A percentile compares a stretch with the other conserved stretches of the same genome.
Evolutionary conservation across 2,113 vertebrate genomes (phyloP).

Genomic region (Bostrychus sinensis): DNA sequence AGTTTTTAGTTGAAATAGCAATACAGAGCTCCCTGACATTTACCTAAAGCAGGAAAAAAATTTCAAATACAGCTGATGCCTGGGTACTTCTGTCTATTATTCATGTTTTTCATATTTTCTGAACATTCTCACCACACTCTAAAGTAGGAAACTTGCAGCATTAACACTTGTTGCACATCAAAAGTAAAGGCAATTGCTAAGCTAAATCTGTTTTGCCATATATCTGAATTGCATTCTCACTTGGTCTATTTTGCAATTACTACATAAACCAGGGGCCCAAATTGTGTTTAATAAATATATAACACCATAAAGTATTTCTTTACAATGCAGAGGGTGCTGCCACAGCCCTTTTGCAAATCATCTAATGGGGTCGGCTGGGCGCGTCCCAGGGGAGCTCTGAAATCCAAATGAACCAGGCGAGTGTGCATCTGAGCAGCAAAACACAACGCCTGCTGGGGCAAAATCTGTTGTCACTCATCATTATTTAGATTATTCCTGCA

Average conservation of each 20-base stretch:
- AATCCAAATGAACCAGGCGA: slow-evolving; percentile 61
- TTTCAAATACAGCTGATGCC: too few relatives aligned
- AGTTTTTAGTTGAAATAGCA: too few relatives aligned
- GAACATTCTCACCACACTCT: not conserved
- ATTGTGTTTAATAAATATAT: slow-evolving; percentile 36
- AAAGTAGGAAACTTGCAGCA: too few relatives aligned
- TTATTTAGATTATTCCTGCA: slow-evolving; percentile 24
- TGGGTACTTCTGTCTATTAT: too few relatives aligned
- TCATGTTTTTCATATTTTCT: not conserved
- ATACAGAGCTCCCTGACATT: too few relatives aligned
- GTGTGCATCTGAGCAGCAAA: slow-evolving; percentile 54
- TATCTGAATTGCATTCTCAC: not conserved
- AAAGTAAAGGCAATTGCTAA: not conserved
- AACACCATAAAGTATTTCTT: slow-evolving; percentile 45
- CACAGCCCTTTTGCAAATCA: slow-evolving; percentile 41
- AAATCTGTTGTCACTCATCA: slow-evolving; percentile 66
- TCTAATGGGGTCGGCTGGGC: slow-evolving; percentile 55
- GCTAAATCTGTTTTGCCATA: not conserved
- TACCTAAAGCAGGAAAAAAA: too few relatives aligned
- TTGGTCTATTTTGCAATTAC: slow-evolving; percentile 7
- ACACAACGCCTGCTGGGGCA: slow-evolving; percentile 56
- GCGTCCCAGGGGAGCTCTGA: slow-evolving; percentile 45
- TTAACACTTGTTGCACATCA: not conserved
- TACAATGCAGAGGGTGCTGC: slow-evolving; percentile 35
- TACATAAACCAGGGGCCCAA: slow-evolving; percentile 5